Percentiles rank a stretch among this genome's conserved stretches.
These are phyloP conservation scores for Cosmia pyralina DNA, from an alignment of 2,888 invertebrate genomes.

Conservation along the genomic window DNA sequence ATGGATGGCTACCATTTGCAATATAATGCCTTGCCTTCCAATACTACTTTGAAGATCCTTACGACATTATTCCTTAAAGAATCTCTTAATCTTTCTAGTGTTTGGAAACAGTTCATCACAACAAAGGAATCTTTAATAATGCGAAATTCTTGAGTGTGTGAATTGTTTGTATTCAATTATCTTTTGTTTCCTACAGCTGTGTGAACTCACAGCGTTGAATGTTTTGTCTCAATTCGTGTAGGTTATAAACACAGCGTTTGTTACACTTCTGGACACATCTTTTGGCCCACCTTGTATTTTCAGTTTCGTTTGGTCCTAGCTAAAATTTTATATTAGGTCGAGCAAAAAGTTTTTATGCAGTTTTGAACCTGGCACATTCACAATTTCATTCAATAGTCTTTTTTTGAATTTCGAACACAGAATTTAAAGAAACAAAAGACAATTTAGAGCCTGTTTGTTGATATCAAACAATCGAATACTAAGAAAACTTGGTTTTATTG, in stretches of 20 bases:
- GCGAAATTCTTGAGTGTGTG: constrained; percentile 56
- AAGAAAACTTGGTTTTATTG: too few species aligned
- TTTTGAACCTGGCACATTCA: too few species aligned
- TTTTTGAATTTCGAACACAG: too few species aligned
- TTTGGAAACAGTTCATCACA: constrained; percentile 52
- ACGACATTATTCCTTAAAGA: constrained; percentile 23
- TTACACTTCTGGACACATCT: too few species aligned
- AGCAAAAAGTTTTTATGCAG: too few species aligned
- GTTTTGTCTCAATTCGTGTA: constrained; percentile 42
- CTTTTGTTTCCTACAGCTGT: constrained; percentile 56
- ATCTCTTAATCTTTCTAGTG: constrained; percentile 32
- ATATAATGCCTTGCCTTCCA: constrained; percentile 67
- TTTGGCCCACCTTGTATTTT: too few species aligned
- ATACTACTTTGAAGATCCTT: constrained; percentile 49
- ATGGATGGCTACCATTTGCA: constrained; percentile 75
- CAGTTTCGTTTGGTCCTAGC: too few species aligned
- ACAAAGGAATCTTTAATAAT: constrained; percentile 60
- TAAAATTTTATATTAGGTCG: too few species aligned
- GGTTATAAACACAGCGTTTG: constrained; percentile 33
- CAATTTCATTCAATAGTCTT: too few species aligned
- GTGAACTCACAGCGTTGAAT: constrained; percentile 51
- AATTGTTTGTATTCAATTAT: constrained; percentile 53
- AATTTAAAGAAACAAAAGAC: too few species aligned
- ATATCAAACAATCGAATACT: too few species aligned
- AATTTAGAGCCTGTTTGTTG: too few species aligned